Conservation (phyloP, 2,888 invertebrate genomes). For the Chelonus formosanus region DNA sequence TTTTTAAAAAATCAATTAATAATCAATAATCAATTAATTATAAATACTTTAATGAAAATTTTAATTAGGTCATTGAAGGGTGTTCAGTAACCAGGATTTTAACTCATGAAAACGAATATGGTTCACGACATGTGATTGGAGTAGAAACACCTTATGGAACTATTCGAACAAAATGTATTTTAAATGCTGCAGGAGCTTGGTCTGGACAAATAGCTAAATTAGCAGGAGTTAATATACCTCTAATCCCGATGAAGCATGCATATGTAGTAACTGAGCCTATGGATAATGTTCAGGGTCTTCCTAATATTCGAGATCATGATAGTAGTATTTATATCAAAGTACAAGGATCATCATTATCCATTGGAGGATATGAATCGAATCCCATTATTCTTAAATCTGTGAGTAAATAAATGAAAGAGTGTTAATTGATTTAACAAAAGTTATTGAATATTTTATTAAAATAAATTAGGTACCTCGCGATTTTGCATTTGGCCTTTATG, state of each 20-base stretch:
- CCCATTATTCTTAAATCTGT: conserved; percentile 83
- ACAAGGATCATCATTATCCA: conserved; percentile 82
- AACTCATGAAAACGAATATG: conserved; percentile 72
- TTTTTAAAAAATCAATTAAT: background rate
- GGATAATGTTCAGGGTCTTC: conserved; percentile 76
- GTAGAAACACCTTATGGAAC: conserved; percentile 79
- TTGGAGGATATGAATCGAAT: conserved; percentile 90
- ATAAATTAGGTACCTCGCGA: conserved; percentile 73
- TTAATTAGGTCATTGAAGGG: conserved; percentile 75
- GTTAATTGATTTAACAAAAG: too few relatives aligned
- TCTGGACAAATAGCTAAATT: conserved; percentile 77
- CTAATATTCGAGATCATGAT: conserved; percentile 89
- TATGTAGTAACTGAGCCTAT: conserved; percentile 86
- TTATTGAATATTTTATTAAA: background rate
- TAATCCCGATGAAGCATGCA: conserved; percentile 87
- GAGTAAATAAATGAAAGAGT: conserved; percentile 38
- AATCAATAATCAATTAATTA: background rate
- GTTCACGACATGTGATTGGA: conserved; percentile 76
- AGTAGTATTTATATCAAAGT: conserved; percentile 82
- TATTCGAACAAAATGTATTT: conserved; percentile 80
- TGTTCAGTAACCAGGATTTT: conserved; percentile 78
- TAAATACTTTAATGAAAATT: conserved; percentile 23
- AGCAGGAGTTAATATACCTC: conserved; percentile 76
- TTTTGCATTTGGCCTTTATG: conserved; percentile 85
- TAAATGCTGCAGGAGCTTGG: conserved; percentile 88